Conservation (phyloP, 2,113 vertebrate genomes). For the Bambusicola thoracicus region DNA sequence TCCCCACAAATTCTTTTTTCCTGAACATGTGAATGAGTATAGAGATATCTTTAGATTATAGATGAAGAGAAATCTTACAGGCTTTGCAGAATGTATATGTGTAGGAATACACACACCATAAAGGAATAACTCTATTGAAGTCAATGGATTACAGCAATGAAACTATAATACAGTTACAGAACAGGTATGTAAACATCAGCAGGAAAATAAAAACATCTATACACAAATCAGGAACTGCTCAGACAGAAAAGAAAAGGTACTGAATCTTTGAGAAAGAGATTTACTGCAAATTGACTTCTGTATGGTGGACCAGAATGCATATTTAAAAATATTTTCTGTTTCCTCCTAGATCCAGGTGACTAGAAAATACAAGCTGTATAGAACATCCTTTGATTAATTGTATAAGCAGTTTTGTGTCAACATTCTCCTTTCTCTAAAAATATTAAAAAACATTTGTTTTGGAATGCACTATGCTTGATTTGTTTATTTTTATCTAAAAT, state of each 20-base stretch:
- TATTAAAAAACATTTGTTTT: not conserved
- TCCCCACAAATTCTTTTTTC: not conserved
- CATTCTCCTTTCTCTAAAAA: not conserved
- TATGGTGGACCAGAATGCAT: not conserved
- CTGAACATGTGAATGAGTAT: not conserved
- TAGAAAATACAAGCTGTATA: not conserved
- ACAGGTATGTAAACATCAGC: constrained; percentile 8
- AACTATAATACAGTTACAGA: not conserved
- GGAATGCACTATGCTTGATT: rapidly evolving
- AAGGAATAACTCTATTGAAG: not conserved
- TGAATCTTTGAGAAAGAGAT: not conserved
- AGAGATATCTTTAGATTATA: not conserved
- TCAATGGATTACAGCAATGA: constrained; percentile 10
- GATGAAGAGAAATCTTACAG: not conserved
- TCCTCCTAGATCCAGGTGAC: not conserved
- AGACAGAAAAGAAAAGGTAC: not conserved
- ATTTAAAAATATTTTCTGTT: not conserved
- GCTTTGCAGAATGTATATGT: not conserved
- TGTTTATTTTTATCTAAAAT: not conserved
- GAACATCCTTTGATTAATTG: not conserved
- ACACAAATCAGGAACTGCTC: not conserved
- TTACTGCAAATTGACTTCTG: not conserved
- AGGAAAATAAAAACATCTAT: constrained; percentile 14
- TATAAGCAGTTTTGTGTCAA: not conserved
- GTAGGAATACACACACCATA: not conserved